Evolutionary conservation across 92 coral and sea anemone species (phyloP), one percentile per base, ranked within the genome.

Genomic region (Blastomussa wellsi): DNA sequence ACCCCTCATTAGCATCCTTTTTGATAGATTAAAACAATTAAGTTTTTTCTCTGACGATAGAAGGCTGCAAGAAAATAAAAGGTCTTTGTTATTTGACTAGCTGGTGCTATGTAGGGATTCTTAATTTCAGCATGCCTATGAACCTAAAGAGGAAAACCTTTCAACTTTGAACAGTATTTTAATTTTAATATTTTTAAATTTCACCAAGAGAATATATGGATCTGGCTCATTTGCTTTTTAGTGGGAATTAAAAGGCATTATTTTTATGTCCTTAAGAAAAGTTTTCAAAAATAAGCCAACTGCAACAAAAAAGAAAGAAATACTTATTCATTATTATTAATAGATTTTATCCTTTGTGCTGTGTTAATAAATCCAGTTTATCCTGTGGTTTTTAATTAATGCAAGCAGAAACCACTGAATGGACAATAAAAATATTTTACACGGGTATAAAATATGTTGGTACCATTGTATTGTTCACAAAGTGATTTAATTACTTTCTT

Each of bases 401-500:
- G 11, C 48, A 81, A 68, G 33, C 31, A 19, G 32, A 68, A 81
- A 47, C 76, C 77, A 69, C 85, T 47, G 32, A 66, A 48, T 26
- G 47, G 32, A 32, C 37, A 14, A 67, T 47, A 24, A 11, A 32
- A 69, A 70, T 19, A 29, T 28, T 70, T 37, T 32, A 17, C 35
- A 70, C 29, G n/a, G 70, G 66, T 13, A 36, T 38, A 37, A 24
- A 48, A 31, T n/a, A 68, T 68, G 62, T 60, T 62, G 44, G 37
- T 69, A 78, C n/a, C 39, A n/a, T n/a, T 68, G 42, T 81, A 81
- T 81, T 81, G 85, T 81, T 36, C 62, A 8, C n/a, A 5, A 70
- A 81, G 85, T 81, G 77, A 70, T 31, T 36, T 81, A 51, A 81
- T 69, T 70, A 48, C 85, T 35, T 47, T 51, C 77, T 48, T 70